These are phyloP conservation scores for Tuta absoluta DNA, from an alignment of 2,888 invertebrate genomes.

Conservation along the genomic window DNA sequence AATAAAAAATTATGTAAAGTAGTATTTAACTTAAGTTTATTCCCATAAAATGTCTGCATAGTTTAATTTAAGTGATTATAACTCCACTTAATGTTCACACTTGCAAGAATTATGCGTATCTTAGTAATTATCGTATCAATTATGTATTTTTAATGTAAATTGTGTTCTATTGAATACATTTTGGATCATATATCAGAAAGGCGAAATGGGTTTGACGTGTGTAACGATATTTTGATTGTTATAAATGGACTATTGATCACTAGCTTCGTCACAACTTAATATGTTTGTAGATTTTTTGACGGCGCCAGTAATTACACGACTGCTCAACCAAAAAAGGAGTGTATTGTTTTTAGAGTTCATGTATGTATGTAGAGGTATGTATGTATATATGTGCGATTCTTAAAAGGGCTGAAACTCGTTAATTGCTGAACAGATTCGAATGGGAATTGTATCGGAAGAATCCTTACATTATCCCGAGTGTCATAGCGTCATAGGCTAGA, in stretches of 20 bases:
- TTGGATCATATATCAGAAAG: conserved; percentile 11
- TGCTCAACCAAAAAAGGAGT: too few relatives aligned
- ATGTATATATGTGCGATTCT: too few relatives aligned
- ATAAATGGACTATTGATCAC: conserved; percentile 8
- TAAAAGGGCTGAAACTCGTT: too few relatives aligned
- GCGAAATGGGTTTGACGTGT: neutral
- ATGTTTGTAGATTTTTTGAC: neutral
- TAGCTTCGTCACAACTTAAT: neutral
- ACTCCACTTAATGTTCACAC: neutral
- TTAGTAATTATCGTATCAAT: neutral
- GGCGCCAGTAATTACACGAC: neutral
- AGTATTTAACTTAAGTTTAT: conserved; percentile 6
- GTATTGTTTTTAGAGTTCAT: neutral
- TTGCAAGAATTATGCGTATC: neutral
- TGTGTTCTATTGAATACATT: neutral
- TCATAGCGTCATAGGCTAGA: too few relatives aligned
- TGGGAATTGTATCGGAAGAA: too few relatives aligned
- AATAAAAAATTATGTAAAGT: too few relatives aligned
- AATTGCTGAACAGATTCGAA: too few relatives aligned
- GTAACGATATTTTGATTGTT: conserved; percentile 16
- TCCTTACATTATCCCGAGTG: too few relatives aligned
- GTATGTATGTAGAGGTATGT: too few relatives aligned
- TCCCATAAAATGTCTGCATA: neutral
- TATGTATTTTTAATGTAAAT: conserved; percentile 20
- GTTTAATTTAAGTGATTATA: neutral